Base-by-base conservation (phyloP, 2,888 invertebrate species). In the Lamellibrachia columna region DNA sequence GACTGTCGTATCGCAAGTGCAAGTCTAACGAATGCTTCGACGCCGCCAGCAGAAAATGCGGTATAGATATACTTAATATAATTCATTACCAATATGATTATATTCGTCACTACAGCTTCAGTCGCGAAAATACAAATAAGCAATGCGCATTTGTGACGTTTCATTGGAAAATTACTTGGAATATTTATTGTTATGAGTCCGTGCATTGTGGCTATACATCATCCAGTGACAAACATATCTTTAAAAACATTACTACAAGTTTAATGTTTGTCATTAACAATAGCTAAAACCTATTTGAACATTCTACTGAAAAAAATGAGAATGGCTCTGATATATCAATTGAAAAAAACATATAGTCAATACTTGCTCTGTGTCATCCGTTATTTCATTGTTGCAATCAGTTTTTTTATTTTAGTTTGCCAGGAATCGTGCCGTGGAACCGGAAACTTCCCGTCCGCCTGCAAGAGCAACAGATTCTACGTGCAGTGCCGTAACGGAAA, bases 361-460 rank as follows among this genome's bases (percentile, higher is more conserved):
- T 55, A 55, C 55, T 8, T 9, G 7, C 7, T 8, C 7, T 55
- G 7, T 7, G 7, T 55, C 15, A 75, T 22, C 75, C 15, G 3
- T 6, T 75, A 55, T 22, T 22, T 2, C 75, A 75, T 75, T 75
- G 3, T 22, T 22, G 2, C 15, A 75, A 75, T 11, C 22, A 11
- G 15, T 75, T 15, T 11, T 75, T 75, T 75, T 15, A 22, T 75
- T 75, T 75, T 75, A 75, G 75, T 75, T 15, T 75, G 75, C 22
- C 75, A 75, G 75, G 75, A 75, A 22, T 22, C 15, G 75, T 75
- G 75, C 22, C 15, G 75, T 22, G 75, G 75, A 75, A 75, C n/a
- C 75, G 75, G 75, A 75, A 75, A 75, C 75, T 75, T 75, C 75
- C 75, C 75, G 22, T 75, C 75, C n/a, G 75, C 75, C n/a, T 75